Evolutionary conservation across 2,113 vertebrate genomes (phyloP).

Genomic region (Sarotherodon lohbergeri): DNA sequence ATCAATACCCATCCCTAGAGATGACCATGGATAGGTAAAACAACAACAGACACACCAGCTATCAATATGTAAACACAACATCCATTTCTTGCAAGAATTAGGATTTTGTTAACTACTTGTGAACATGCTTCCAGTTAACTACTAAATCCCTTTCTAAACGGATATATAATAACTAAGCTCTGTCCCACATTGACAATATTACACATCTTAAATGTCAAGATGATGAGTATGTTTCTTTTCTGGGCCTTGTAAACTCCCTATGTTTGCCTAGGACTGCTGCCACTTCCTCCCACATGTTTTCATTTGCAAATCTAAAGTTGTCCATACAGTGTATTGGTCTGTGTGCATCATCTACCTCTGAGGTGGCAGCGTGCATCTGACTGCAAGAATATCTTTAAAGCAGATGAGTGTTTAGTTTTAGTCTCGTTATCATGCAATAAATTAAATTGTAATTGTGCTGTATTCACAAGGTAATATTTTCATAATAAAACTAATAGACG

Average conservation of each 20-base stretch:
- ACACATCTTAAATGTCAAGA: not conserved
- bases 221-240: not conserved
- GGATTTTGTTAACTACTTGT: not conserved
- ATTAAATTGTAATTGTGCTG: not conserved
- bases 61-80: not conserved
- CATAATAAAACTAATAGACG: not conserved
- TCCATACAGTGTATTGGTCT: not conserved
- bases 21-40: not conserved
- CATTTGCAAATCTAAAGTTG: not conserved
- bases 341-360: not conserved
- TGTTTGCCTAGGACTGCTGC: not conserved
- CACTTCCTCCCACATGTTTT: not conserved
- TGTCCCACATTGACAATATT: not conserved
- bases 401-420: not conserved
- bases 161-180: not conserved
- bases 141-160: not conserved
- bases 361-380: not conserved
- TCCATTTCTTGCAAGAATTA: not conserved
- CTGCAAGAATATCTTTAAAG: not conserved
- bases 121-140: not conserved
- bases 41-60: not conserved
- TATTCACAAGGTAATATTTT: not conserved
- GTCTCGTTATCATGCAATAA: not conserved
- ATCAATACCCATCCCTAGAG: too few relatives aligned
- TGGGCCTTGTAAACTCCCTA: not conserved